Conservation (phyloP, 2,888 invertebrate species). For the Caenorhabditis angaria region DNA sequence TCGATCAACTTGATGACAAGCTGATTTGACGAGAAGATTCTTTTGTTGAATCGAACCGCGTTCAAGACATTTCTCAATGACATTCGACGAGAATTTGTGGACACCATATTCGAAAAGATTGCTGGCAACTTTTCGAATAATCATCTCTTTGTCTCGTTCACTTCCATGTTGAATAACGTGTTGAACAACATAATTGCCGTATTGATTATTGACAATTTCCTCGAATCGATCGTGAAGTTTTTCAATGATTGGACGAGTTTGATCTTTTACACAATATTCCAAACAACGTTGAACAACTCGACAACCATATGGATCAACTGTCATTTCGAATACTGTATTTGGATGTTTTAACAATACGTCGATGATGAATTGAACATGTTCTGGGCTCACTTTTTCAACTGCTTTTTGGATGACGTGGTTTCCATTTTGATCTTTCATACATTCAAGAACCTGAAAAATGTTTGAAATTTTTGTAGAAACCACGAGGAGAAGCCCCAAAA, state of each 20-base stretch:
- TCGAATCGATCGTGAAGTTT: conserved; percentile 92
- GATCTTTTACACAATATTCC: conserved; percentile 94
- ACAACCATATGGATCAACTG: conserved; percentile 98
- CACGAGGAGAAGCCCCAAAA: no score
- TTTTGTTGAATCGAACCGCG: conserved; percentile 93
- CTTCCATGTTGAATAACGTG: conserved; percentile 96
- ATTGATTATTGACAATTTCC: conserved; percentile 33
- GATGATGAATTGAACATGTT: conserved; percentile 90
- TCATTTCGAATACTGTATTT: conserved; percentile 80
- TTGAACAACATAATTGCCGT: conserved; percentile 92
- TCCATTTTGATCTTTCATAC: conserved; percentile 99
- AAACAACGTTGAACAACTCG: conserved; percentile 97
- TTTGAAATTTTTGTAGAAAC: neutral
- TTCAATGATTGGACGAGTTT: conserved; percentile 86
- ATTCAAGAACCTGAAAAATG: conserved; percentile 79
- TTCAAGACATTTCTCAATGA: conserved; percentile 98
- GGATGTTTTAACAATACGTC: conserved; percentile 76
- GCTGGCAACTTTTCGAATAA: conserved; percentile 79
- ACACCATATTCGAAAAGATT: conserved; percentile 88
- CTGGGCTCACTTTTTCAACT: conserved; percentile 96
- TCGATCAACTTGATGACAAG: conserved; percentile 75
- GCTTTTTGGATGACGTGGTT: conserved; percentile 96
- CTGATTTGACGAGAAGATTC: conserved; percentile 94
- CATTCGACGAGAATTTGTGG: conserved; percentile 98
- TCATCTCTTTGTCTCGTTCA: conserved; percentile 91